Evolutionary conservation across 2,797 vertebrate species (phyloP), one percentile per base, ranked within the genome.

Genomic region (Peromyscus attwateri): DNA sequence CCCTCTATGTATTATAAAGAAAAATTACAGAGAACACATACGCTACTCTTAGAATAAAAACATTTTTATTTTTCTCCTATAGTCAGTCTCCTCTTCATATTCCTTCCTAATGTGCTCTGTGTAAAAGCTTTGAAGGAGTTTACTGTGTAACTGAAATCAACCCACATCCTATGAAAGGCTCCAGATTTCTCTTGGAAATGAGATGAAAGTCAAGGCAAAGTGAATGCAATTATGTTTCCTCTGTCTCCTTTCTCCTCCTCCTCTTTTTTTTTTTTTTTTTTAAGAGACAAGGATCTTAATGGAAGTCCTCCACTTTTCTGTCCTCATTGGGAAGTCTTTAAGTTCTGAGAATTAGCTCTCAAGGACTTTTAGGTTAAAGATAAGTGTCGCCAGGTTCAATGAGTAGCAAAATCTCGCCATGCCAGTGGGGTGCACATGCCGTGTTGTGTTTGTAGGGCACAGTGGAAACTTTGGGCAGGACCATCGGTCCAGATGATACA

Each of bases 261-360:
- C 37, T 70, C 82, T 75, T 60, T 82, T 60, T 60, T 55, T 82
- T 76, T 79, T 70, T 85, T 71, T 75, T 81, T 91, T 75, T 82
- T 73, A 81, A 49, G 60, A 89, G 89, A 94, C 64, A 89, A 92
- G 87, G 87, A 91, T 96, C 91, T 96, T 94, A 89, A 87, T 68
- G 87, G 92, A 92, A 91, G 49, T 66, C 64, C 27, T 71, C 31
- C 64, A 4, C 31, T 77, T 57, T 79, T 82, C 37, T 49, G 57
- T 87, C 77, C 84, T 60, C 70, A 34, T 88, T 94, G 80, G 76
- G 95, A 93, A 92, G 46, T 49, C 79, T 95, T 95, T 94, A 95
- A 57, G 82, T 68, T 40, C 43, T 34, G 82, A 81, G 71, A 94
- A 96, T 87, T 43, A 94, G 73, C 46, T 81, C 31, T 68, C 34